A percentile compares a stretch with the other conserved stretches of the same genome.
phyloP scores from a whole-genome alignment of 1,140 invertebrate genomes.

The Hycleus cichorii region DNA sequence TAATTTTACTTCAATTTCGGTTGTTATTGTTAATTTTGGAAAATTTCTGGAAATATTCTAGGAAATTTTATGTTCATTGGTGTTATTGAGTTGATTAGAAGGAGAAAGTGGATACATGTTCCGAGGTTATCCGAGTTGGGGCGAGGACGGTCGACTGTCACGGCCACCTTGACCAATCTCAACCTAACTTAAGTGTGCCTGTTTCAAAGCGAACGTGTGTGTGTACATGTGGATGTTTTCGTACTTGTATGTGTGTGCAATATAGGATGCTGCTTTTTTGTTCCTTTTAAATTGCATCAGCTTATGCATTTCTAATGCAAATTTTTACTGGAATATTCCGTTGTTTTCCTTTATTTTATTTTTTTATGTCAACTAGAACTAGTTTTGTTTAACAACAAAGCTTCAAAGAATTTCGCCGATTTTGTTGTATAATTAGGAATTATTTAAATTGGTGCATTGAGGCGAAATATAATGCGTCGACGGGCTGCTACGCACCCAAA shows the following conservation, averaged over 20 bases:
- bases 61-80: slow-evolving; percentile 8
- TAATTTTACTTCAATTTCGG: background rate
- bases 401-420: no score
- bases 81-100: slow-evolving; percentile 17
- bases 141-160: slow-evolving; percentile 20
- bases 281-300: background rate
- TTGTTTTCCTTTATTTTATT: background rate
- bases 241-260: no score
- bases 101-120: slow-evolving; percentile 28
- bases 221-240: background rate
- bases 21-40: background rate
- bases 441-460: no score
- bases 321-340: background rate
- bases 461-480: no score
- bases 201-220: slow-evolving; percentile 7
- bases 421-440: no score
- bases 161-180: slow-evolving; percentile 36
- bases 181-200: slow-evolving; percentile 29
- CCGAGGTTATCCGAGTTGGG: slow-evolving; percentile 18
- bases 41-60: background rate
- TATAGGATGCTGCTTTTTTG: background rate
- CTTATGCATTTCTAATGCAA: background rate
- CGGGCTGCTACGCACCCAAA: no score
- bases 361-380: no score
- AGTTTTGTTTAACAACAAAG: no score